Base-by-base conservation (phyloP, 23 tunicate genomes). In the Halocynthia aurantium region DNA sequence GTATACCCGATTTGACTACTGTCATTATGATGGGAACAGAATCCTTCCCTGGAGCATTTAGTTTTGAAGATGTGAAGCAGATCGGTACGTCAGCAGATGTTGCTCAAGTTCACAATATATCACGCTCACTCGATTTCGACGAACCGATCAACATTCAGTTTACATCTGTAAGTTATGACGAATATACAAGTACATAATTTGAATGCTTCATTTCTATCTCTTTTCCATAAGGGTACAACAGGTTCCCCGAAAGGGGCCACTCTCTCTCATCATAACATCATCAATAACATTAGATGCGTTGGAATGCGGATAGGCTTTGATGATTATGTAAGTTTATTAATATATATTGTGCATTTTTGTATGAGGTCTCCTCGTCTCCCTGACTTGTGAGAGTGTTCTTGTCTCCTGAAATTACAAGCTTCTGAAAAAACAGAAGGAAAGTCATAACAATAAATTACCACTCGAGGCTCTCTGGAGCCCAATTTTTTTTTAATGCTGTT, bases 161-260 rank as follows among this genome's bases (percentile, higher is more conserved):
- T 67, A 94, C 99, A 18, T 94, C 99, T 69, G 98, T 92, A 50
- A 72, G 87, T 71, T 65, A 8, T 58, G 15, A 58, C 17, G 63
- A n/a, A 58, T 58, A 13, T 58, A 58, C 63, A 15, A 58, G 63
- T 13, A 13, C 15, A 13, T 58, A 15, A 58, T 58, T 58, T 58
- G 63, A 58, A n/a, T 58, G 4, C 63, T 13, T 58, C 63, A 15
- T 13, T n/a, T 15, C 4, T 2, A n/a, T 58, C 63, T 13, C 2
- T 15, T 13, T 58, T 58, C 63, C 4, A 1, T 4, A 58, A 91
- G 97, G 98, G 98, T 21, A 94, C 96, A 6, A 88, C 99, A 7
- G 99, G 99, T 62, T 66, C 60, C 61, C 99, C 99, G 55, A 94
- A 94, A 72, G 99, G 99, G 6, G 99, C 99, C 19, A 94, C 99